These are phyloP conservation scores for Anseranas semipalmata DNA, from an alignment of 2,113 vertebrate genomes.

Conservation along the genomic window DNA sequence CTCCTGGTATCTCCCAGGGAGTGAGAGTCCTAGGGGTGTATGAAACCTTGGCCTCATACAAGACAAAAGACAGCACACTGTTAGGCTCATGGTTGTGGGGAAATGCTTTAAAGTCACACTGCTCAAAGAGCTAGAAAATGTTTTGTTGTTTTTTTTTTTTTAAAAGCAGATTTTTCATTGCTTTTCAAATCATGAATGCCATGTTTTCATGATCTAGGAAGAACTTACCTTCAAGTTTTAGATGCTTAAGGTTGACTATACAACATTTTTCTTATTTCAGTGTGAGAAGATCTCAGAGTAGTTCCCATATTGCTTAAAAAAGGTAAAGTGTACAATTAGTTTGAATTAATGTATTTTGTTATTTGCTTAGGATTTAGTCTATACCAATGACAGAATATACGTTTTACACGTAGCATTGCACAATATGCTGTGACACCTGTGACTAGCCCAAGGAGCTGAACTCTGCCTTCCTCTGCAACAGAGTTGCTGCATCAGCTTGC, in stretches of 20 bases:
- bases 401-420: neutral
- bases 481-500: neutral
- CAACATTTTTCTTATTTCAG: neutral
- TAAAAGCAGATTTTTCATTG: neutral
- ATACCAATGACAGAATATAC: neutral
- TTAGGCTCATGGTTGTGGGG: fast-evolving
- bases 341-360: neutral
- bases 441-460: neutral
- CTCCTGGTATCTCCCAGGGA: neutral
- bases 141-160: too few relatives aligned
- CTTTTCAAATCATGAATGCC: neutral
- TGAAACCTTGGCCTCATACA: neutral
- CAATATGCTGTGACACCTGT: fast-evolving
- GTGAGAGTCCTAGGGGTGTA: fast-evolving
- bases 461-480: neutral
- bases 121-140: neutral
- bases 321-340: neutral
- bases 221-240: neutral
- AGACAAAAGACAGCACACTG: neutral
- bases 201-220: neutral
- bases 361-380: neutral
- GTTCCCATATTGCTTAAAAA: neutral
- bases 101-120: neutral
- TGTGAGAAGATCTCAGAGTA: neutral
- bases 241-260: neutral